phyloP scores from a whole-genome alignment of 1,140 invertebrate species.

The Drosophila oshimai region DNA sequence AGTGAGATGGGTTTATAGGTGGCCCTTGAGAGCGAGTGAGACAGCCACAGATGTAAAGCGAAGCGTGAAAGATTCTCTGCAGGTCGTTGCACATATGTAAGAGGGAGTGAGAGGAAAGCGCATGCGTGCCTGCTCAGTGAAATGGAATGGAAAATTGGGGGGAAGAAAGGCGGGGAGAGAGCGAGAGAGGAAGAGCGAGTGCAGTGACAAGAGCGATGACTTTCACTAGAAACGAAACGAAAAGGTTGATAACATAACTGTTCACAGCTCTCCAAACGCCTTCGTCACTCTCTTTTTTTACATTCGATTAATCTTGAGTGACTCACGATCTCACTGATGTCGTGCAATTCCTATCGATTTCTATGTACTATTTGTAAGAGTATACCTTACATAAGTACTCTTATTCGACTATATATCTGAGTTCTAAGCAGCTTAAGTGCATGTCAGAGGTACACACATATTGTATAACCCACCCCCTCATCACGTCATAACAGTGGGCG shows the following conservation, averaged over 20 bases:
- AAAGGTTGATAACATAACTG: constrained; percentile 47
- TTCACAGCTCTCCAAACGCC: constrained; percentile 6
- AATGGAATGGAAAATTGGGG: constrained; percentile 64
- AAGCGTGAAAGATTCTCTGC: constrained; percentile 71
- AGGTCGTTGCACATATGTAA: constrained; percentile 31
- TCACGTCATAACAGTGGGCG: constrained; percentile 52
- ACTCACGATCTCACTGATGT: constrained; percentile 18
- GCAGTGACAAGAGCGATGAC: constrained; percentile 58
- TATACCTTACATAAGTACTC: background rate
- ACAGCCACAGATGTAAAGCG: background rate
- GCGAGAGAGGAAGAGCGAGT: background rate
- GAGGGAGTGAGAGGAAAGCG: background rate
- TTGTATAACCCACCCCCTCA: constrained; percentile 32
- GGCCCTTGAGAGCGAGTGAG: constrained; percentile 1
- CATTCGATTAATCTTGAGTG: constrained; percentile 6
- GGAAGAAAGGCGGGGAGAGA: background rate
- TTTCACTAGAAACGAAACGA: constrained; percentile 67
- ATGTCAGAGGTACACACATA: constrained; percentile 16
- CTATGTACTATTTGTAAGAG: background rate
- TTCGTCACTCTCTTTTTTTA: constrained; percentile 15
- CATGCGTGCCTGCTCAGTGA: constrained; percentile 66
- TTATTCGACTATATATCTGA: background rate
- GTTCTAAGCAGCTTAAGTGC: constrained; percentile 73
- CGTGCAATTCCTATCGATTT: background rate
- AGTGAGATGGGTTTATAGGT: constrained; percentile 13